Evolutionary conservation across 2,888 invertebrate genomes (phyloP), one percentile per base, ranked within the genome.

Genomic region (Iselma pallidipennis): DNA sequence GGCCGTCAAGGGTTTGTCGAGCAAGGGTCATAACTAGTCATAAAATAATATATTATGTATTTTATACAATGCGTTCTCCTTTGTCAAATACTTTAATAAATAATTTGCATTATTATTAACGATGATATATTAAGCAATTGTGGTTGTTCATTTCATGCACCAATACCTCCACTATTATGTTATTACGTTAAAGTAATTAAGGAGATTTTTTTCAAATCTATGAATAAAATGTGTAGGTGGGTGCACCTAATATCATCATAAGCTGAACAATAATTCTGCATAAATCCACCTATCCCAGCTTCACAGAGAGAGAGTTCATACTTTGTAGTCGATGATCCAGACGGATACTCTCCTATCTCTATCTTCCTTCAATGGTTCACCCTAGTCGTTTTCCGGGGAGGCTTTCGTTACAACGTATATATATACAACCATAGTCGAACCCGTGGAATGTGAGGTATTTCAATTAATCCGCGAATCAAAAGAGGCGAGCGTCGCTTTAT

Each of bases 381-480:
- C 63, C 65, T 61, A 37, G 49, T 54, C 66, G 62, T 69, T 74
- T 75, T 76, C 73, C 72, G 73, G 70, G 74, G 73, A 73, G 74
- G 74, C 73, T 73, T 74, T 70, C 66, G 74, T 67, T 67, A 68
- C 68, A 71, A 29, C 29, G 14, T 52, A 25, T 16, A 45, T 53
- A 53, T 55, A 58, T 67, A 70, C 69, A 73, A 73, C 71, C 73
- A 70, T 74, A 71, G 74, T 61, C 71, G 74, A 74, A 74, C 73
- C 79, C 73, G 72, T 76, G 80, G 81, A 81, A 81, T 81, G 78
- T 77, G 77, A 81, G 80, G 81, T 81, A 81, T 81, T 81, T 81
- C 81, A 81, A 81, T 81, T 81, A 81, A 81, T 81, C 80, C 81
- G 74, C 79, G 80, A 81, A 80, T 81, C 81, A 81, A 80, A 81